A percentile compares a stretch with the other conserved stretches of the same genome.
phyloP scores from a whole-genome alignment of 2,113 vertebrate species.

The Sylvietta virens region DNA sequence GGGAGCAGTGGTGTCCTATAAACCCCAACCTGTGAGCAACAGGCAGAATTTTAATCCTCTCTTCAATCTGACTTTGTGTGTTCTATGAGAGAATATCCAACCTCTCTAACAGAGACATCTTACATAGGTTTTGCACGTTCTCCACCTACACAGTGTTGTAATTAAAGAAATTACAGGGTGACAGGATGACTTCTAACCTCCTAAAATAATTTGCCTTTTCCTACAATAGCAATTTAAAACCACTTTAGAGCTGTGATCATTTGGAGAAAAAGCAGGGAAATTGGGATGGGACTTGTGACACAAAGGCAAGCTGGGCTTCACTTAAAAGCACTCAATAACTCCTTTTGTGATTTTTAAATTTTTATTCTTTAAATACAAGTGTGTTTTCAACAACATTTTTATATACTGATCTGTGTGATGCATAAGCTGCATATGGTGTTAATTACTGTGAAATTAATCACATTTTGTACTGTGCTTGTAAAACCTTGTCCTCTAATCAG shows the following conservation, averaged over 20 bases:
- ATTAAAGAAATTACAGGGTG: not conserved
- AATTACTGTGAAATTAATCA: not conserved
- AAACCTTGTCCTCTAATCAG: not conserved
- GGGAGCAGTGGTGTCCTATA: not conserved
- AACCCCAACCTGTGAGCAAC: not conserved
- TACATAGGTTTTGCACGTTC: not conserved
- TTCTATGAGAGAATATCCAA: not conserved
- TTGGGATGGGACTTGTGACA: not conserved
- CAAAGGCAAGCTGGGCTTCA: not conserved
- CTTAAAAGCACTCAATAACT: not conserved
- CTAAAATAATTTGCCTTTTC: not conserved
- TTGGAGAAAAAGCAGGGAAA: not conserved
- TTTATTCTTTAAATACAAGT: not conserved
- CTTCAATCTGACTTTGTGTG: not conserved
- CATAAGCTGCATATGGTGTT: not conserved
- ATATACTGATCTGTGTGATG: not conserved
- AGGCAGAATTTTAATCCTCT: not conserved
- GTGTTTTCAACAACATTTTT: not conserved
- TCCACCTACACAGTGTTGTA: not conserved
- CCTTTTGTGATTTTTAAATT: not conserved
- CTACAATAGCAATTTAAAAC: not conserved
- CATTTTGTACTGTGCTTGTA: not conserved
- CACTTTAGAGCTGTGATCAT: not conserved
- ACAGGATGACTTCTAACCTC: not conserved
- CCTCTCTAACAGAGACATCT: not conserved